phyloP scores from a whole-genome alignment of 1,140 invertebrate genomes.

The Himalopsyche phryganea region DNA sequence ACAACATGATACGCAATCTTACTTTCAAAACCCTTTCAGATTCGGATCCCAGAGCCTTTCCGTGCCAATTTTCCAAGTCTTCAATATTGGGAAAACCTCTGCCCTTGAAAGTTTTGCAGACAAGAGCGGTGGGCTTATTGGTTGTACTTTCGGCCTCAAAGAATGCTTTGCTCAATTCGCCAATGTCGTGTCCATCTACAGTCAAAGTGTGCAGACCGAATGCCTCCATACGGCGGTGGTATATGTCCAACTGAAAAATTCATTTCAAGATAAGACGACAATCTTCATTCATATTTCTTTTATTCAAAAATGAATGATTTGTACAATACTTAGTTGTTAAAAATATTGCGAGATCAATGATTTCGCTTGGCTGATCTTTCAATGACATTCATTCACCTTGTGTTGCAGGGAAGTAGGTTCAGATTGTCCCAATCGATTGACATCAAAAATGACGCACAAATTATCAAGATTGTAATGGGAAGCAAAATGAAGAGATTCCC shows the following conservation, averaged over 20 bases:
- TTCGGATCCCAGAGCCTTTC: conserved; percentile 87
- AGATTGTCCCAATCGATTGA: conserved; percentile 96
- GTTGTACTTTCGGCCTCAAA: conserved; percentile 73
- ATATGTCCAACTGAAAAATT: conserved; percentile 67
- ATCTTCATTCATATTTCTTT: too few species aligned
- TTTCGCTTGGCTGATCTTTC: too few species aligned
- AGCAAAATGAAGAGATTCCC: conserved; percentile 96
- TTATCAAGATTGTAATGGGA: conserved; percentile 95
- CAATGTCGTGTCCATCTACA: conserved; percentile 95
- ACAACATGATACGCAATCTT: conserved; percentile 28
- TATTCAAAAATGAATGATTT: not conserved
- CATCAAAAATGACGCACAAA: conserved; percentile 93
- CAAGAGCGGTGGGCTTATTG: conserved; percentile 86
- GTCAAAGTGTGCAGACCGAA: conserved; percentile 92
- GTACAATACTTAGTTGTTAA: too few species aligned
- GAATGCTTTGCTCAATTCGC: conserved; percentile 84
- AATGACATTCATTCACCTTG: conserved; percentile 47
- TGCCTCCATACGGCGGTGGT: conserved; percentile 81
- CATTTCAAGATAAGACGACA: too few species aligned
- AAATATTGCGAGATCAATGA: too few species aligned
- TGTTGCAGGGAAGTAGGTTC: conserved; percentile 92
- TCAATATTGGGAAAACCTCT: conserved; percentile 85
- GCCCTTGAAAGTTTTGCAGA: conserved; percentile 97
- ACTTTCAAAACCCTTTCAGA: conserved; percentile 71
- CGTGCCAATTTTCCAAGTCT: conserved; percentile 95